Conservation (phyloP, 1,140 invertebrate genomes). For the Mya arenaria region DNA sequence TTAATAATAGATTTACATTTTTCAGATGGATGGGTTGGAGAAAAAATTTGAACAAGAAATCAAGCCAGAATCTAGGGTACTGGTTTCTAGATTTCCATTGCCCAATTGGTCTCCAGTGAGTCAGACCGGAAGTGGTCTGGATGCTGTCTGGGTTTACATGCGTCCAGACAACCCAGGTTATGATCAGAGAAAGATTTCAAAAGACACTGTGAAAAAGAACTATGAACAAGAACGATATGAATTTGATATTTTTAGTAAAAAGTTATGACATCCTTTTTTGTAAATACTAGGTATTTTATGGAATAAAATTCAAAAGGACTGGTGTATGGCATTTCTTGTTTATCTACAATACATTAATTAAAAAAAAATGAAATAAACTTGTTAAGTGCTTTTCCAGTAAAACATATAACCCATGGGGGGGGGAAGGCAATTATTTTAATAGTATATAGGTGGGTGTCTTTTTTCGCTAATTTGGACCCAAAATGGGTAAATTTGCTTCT, state of each 20-base stretch:
- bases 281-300: too few relatives aligned
- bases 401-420: too few relatives aligned
- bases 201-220: not conserved
- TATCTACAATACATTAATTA: too few relatives aligned
- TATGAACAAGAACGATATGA: not conserved
- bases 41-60: constrained; percentile 41
- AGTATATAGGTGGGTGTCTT: too few relatives aligned
- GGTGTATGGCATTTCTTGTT: too few relatives aligned
- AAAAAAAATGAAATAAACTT: too few relatives aligned
- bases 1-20: not conserved
- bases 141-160: constrained; percentile 42
- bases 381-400: too few relatives aligned
- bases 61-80: constrained; percentile 4
- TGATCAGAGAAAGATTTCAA: not conserved
- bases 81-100: constrained; percentile 36
- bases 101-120: constrained; percentile 44
- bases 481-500: too few relatives aligned
- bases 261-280: too few relatives aligned
- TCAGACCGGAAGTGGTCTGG: constrained; percentile 22
- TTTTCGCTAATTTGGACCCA: too few relatives aligned
- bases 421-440: too few relatives aligned
- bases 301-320: too few relatives aligned
- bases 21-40: constrained; percentile 27
- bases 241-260: not conserved
- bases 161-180: constrained; percentile 38